These are phyloP conservation scores for Cyprinella venusta DNA, from an alignment of 2,797 vertebrate genomes.

Conservation along the genomic window DNA sequence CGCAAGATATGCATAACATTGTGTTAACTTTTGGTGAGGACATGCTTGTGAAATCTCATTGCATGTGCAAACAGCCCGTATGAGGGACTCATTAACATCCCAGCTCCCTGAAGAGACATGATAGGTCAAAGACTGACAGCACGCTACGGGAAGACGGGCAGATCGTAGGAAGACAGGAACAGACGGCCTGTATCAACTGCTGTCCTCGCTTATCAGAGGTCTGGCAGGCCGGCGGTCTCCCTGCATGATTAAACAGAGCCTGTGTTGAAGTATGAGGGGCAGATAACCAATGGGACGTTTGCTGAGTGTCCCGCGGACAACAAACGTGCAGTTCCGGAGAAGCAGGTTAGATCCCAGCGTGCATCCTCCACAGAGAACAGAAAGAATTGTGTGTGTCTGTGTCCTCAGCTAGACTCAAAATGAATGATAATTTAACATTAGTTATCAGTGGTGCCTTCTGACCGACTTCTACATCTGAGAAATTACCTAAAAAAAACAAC, in stretches of 20 bases:
- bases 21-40: conserved; percentile 1
- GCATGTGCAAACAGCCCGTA: conserved; percentile 20
- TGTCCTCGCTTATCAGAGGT: conserved; percentile 50
- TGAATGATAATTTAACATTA: conserved; percentile 47
- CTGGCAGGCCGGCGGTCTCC: conserved; percentile 52
- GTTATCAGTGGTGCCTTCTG: conserved; percentile 14
- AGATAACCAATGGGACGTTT: conserved; percentile 29
- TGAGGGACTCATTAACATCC: conserved; percentile 52
- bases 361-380: conserved; percentile 9
- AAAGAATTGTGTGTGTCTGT: conserved; percentile 27
- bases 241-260: conserved; percentile 32
- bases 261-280: conserved; percentile 28
- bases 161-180: conserved; percentile 41
- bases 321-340: conserved; percentile 33
- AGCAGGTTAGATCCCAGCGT: conserved; percentile 36
- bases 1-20: conserved; percentile 1
- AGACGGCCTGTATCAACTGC: conserved; percentile 40
- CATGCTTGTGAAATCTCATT: conserved; percentile 31
- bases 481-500: background rate
- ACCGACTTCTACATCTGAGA: conserved; percentile 33
- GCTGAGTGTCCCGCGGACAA: conserved; percentile 17
- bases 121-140: conserved; percentile 54
- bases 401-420: conserved; percentile 14
- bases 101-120: conserved; percentile 56
- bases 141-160: conserved; percentile 16